Percentiles rank a stretch among this genome's conserved stretches.
phyloP scores from a whole-genome alignment of 2,888 invertebrate genomes.

The Cheilosia impressa region DNA sequence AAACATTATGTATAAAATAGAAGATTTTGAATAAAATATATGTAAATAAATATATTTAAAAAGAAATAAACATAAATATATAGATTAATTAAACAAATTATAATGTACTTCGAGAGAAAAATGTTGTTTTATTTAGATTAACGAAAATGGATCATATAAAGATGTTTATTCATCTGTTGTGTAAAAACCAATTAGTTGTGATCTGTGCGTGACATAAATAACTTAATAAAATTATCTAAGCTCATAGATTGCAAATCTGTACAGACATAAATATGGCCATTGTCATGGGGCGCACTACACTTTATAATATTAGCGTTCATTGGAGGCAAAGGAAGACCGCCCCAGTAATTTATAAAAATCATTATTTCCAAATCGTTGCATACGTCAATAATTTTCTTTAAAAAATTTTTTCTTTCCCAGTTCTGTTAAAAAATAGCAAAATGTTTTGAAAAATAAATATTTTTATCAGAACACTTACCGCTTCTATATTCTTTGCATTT shows the following conservation, averaged over 20 bases:
- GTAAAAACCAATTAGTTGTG: too few relatives aligned
- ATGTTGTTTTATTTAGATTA: not conserved
- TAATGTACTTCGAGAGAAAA: not conserved
- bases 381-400: constrained; percentile 47
- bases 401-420: constrained; percentile 40
- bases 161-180: too few relatives aligned
- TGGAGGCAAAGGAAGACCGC: constrained; percentile 20
- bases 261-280: constrained; percentile 8
- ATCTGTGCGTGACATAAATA: not conserved
- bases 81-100: constrained; percentile 55
- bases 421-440: constrained; percentile 12
- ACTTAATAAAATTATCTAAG: constrained; percentile 1
- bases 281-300: not conserved
- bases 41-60: constrained; percentile 73
- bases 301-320: constrained; percentile 41
- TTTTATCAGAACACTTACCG: constrained; percentile 28
- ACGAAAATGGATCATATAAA: not conserved
- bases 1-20: constrained; percentile 70
- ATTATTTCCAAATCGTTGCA: constrained; percentile 46
- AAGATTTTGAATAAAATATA: constrained; percentile 68
- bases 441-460: not conserved
- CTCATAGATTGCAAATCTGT: not conserved
- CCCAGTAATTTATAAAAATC: constrained; percentile 46
- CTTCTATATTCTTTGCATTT: not conserved
- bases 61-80: constrained; percentile 63